Evolutionary conservation across 1,140 invertebrate genomes (phyloP).

Genomic region (Zophobas atratus): DNA sequence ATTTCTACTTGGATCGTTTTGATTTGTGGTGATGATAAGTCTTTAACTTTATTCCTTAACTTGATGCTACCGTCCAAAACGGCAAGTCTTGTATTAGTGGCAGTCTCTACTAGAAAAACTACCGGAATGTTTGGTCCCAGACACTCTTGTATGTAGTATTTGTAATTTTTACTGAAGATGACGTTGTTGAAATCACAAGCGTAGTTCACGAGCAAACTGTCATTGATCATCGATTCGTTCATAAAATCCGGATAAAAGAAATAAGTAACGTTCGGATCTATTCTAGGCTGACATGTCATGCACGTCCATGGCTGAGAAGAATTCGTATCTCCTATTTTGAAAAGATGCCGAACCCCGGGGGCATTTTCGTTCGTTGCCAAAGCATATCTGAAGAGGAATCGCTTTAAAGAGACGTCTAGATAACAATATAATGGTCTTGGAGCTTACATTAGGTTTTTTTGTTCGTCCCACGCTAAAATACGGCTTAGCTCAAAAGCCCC

Average conservation of each 20-base stretch:
- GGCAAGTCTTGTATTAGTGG: conserved; percentile 71
- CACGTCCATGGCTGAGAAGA: conserved; percentile 70
- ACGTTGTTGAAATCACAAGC: conserved; percentile 77
- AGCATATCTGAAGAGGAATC: conserved; percentile 71
- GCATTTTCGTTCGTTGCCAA: conserved; percentile 80
- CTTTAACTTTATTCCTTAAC: conserved; percentile 60
- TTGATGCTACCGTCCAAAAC: conserved; percentile 71
- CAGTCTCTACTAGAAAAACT: conserved; percentile 73
- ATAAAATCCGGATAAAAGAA: conserved; percentile 51
- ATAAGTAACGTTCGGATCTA: conserved; percentile 62
- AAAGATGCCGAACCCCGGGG: conserved; percentile 82
- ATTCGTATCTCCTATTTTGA: conserved; percentile 72
- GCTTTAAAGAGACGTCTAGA: background rate
- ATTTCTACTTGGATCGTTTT: conserved; percentile 70
- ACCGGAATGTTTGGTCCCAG: conserved; percentile 80
- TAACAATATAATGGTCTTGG: conserved; percentile 1
- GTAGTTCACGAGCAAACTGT: conserved; percentile 68
- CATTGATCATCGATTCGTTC: conserved; percentile 63
- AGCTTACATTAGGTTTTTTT: conserved; percentile 75
- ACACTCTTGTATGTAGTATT: conserved; percentile 78
- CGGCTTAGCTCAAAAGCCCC: conserved; percentile 79
- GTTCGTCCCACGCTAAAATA: conserved; percentile 78
- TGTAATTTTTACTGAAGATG: conserved; percentile 75
- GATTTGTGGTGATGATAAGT: conserved; percentile 61
- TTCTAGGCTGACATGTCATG: conserved; percentile 71